Evolutionary conservation across 2,113 vertebrate species (phyloP).

Genomic region (Malurus melanocephalus): DNA sequence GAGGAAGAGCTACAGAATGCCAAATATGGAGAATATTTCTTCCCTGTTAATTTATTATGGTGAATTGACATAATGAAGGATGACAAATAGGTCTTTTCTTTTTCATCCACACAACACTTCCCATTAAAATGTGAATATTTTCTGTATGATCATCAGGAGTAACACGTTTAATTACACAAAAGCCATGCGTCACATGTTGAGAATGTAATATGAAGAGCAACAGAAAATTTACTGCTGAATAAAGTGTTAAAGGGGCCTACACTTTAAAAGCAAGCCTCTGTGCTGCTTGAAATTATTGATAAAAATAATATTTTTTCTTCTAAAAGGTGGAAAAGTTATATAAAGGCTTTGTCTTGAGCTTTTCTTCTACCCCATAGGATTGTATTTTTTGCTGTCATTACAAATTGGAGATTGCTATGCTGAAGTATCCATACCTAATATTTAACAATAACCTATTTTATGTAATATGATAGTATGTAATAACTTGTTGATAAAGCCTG

Average conservation of each 20-base stretch:
- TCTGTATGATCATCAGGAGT: constrained; percentile 36
- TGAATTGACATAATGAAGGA: constrained; percentile 60
- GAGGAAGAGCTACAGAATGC: background rate
- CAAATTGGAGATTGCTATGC: background rate
- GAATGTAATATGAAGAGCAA: background rate
- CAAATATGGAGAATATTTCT: constrained; percentile 32
- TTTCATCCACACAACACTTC: background rate
- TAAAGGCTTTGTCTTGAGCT: background rate
- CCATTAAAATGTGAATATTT: constrained; percentile 54
- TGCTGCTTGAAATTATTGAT: background rate
- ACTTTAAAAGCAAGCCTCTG: background rate
- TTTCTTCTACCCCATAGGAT: fast-evolving
- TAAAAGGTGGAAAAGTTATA: background rate
- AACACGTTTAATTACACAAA: constrained; percentile 59
- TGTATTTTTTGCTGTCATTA: background rate
- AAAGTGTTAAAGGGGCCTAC: background rate
- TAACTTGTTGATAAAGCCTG: background rate
- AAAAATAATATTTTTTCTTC: background rate
- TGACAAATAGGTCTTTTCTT: constrained; percentile 60
- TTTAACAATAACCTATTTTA: background rate
- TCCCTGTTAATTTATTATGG: constrained; percentile 60
- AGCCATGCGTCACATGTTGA: background rate
- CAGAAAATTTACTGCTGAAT: background rate
- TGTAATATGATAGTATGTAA: background rate
- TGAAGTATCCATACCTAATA: background rate